phyloP scores from a whole-genome alignment of 2,797 vertebrate species.

The Sparus aurata region DNA sequence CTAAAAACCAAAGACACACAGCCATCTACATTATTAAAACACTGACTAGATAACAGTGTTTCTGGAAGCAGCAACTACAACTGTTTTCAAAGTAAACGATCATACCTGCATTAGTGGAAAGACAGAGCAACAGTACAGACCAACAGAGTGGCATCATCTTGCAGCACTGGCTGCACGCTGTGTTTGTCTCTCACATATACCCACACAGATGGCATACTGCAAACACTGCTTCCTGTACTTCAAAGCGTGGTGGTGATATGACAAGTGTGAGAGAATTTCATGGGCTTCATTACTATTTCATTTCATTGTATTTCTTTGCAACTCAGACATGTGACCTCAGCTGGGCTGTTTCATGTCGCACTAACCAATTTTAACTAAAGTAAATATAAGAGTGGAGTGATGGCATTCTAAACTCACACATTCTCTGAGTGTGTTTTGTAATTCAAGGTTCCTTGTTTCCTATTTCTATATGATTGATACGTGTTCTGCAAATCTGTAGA shows the following conservation, averaged over 20 bases:
- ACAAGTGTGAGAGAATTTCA: background rate
- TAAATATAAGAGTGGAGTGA: no score
- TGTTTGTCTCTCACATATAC: background rate
- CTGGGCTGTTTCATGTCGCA: background rate
- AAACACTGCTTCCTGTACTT: conserved; percentile 16
- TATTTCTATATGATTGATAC: no score
- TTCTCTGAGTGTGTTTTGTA: no score
- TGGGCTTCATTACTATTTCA: no score
- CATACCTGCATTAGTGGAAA: conserved; percentile 44
- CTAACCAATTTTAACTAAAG: background rate
- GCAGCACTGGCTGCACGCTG: background rate
- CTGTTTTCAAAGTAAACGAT: background rate
- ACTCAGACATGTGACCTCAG: background rate
- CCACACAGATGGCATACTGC: accelerated
- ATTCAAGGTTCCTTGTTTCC: no score
- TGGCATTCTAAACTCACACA: no score
- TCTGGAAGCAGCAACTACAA: background rate
- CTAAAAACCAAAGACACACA: background rate
- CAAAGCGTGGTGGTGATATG: conserved; percentile 5
- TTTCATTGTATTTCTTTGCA: background rate
- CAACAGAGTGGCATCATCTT: conserved; percentile 32
- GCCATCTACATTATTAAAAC: background rate
- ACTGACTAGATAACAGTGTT: background rate
- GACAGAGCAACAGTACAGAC: conserved; percentile 26
- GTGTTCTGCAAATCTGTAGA: no score